Evolutionary conservation across 2,113 vertebrate genomes (phyloP), one percentile per base, ranked within the genome.

Genomic region (Hiodon tergisus): DNA sequence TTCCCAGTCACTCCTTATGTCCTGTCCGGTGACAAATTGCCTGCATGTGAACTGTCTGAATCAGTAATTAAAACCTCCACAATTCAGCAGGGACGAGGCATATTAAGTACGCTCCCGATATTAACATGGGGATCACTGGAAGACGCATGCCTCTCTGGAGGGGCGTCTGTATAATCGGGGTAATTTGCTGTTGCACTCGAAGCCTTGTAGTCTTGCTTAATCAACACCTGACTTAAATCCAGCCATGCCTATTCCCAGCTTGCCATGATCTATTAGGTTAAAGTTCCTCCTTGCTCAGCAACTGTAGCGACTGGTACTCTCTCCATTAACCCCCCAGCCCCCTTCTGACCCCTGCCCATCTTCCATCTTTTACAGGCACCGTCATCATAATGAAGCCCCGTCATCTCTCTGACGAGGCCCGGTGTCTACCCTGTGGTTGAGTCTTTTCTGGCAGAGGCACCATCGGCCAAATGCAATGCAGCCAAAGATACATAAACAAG

Each of bases 231-330:
- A 4, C 4, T 78, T 76, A 80, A 47, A 68, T 31, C 76, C 81
- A 86, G 66, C 71, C 53, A 81, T 82, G 58, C 14, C 57, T 58
- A 81, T 83, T 86, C 86, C 72, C 80, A 81, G 10, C 71, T 61
- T 85, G 71, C 84, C 80, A 81, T 86, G 78, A 89, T 85, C 52
- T 78, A 91, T 86, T 82, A 88, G 72, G 31, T 31, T 31, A 31
- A 48, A 85, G 11, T 79, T 84, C 78, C 65, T 85, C 78, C 81
- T 86, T 80, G 82, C 81, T 90, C 86, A 88, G 88, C 86, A 90
- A 73, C 62, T 84, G 66, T 81, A 61, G 69, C 60, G 61, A 84
- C 74, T 81, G 58, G 61, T 70, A 76, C 79, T 76, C 66, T 62
- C 82, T 84, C 83, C 71, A 60, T 84, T 80, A 84, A 79, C 78